Evolutionary conservation across 2,113 vertebrate genomes (phyloP), one percentile per base, ranked within the genome.

Genomic region (Mus spicilegus): DNA sequence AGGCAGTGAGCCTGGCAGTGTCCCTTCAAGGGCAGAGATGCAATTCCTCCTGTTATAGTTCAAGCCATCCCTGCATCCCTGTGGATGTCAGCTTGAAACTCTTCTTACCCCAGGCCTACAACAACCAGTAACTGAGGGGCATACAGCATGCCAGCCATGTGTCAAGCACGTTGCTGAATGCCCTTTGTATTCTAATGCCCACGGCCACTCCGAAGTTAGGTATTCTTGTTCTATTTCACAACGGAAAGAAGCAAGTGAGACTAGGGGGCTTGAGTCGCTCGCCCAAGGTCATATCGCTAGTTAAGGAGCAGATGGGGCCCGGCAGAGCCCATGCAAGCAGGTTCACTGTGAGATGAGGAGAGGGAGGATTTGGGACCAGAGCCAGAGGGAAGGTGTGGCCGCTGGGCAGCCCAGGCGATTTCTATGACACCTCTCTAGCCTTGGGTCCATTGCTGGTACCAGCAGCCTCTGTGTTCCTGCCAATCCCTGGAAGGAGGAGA

Each of bases 401-500:
- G 26, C 36, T 1, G 70, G 95, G 76, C 80, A 75, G 87, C 26
- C 46, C 33, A 13, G 56, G 16, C 84, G 88, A 22, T 92, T 92
- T 86, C 67, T 89, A 46, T 8, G 7, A 30, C 49, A 56, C 67
- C 75, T 95, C 81, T 93, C 30, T 67, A 91, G 63, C 81, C 92
- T 78, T 16, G 19, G 81, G 89, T 75, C 6, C 3, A 58, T 39
- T 20, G 28, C 90, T 65, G 93, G 90, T 80, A 63, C 33, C 4
- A 19, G 87, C 70, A 85, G 54, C 56, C 46, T 30, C 78, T 26
- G 80, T 24, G 49, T 54, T 51, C 42, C 84, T 95, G 92, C 90
- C 97, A 95, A 82, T 75, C 28, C 90, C 96, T 94, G 63, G 85
- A 95, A 93, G 95, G 80, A 81, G 36, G 80, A 56, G 77, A 17